Conservation (phyloP, 2,113 vertebrate genomes). For the Muscicapa adusta region DNA sequence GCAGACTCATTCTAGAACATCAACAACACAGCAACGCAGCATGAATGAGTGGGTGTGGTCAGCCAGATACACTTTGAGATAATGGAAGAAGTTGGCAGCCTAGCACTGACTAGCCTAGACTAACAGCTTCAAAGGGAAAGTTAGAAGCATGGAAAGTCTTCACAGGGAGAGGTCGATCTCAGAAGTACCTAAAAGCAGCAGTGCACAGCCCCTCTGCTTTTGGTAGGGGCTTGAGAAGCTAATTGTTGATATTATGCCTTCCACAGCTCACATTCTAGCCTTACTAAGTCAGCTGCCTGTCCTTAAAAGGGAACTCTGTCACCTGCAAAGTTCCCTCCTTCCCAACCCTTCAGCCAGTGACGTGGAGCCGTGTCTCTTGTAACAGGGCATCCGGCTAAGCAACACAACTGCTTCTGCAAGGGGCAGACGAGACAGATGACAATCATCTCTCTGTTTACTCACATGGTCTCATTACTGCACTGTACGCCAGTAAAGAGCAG, state of each 20-base stretch:
- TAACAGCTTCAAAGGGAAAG: neutral
- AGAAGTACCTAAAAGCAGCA: neutral
- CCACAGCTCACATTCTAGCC: neutral
- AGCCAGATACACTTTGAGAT: constrained; percentile 52
- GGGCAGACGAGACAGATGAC: neutral
- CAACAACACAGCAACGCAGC: neutral
- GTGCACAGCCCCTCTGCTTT: neutral
- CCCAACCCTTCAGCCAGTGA: neutral
- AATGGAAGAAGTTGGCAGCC: neutral
- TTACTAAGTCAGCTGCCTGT: neutral
- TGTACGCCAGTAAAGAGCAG: neutral
- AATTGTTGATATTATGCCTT: neutral
- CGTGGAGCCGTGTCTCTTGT: rapidly evolving
- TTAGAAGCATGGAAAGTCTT: neutral
- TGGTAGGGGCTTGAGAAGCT: neutral
- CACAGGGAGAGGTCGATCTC: neutral
- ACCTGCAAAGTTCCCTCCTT: neutral
- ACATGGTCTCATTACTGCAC: neutral
- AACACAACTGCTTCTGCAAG: neutral
- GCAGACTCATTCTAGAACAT: constrained; percentile 84
- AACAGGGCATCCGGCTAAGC: neutral
- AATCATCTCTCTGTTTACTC: neutral
- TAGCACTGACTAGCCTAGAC: neutral
- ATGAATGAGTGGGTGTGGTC: constrained; percentile 48
- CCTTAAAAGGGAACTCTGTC: neutral